These are phyloP conservation scores for Melanotus villosus DNA, from an alignment of 2,888 invertebrate species.

Conservation along the genomic window DNA sequence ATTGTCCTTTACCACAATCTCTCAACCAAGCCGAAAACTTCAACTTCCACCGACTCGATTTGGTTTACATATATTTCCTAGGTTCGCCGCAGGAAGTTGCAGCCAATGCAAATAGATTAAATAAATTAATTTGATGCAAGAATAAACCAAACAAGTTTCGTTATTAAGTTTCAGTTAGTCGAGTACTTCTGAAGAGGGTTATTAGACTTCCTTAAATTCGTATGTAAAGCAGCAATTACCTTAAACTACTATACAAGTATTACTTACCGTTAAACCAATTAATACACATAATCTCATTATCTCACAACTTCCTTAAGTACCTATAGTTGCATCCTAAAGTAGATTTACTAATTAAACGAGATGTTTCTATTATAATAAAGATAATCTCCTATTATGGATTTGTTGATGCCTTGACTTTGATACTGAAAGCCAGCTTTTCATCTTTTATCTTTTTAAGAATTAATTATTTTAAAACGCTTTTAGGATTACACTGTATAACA, in stretches of 20 bases:
- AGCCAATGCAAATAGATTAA: constrained; percentile 20
- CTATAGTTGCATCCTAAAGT: background rate
- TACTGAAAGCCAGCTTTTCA: too few relatives aligned
- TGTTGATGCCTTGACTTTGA: too few relatives aligned
- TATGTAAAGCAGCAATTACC: background rate
- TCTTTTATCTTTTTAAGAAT: too few relatives aligned
- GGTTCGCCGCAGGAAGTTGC: constrained; percentile 8
- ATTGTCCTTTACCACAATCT: constrained; percentile 57
- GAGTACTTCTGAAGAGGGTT: background rate
- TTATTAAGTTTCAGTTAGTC: background rate
- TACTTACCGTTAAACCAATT: background rate
- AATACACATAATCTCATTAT: constrained; percentile 15
- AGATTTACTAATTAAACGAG: background rate
- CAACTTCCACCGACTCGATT: constrained; percentile 33
- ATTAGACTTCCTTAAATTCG: constrained; percentile 1
- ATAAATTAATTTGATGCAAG: constrained; percentile 25
- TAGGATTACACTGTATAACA: too few relatives aligned
- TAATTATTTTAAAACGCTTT: too few relatives aligned
- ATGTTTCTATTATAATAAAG: background rate
- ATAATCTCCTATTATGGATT: too few relatives aligned
- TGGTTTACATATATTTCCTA: constrained; percentile 30
- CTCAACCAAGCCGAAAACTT: constrained; percentile 52
- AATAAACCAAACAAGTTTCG: constrained; percentile 4
- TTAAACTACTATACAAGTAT: background rate
- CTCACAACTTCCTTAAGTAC: constrained; percentile 6